Conservation (phyloP, 2,888 invertebrate species). For the Byasa hedistus region DNA sequence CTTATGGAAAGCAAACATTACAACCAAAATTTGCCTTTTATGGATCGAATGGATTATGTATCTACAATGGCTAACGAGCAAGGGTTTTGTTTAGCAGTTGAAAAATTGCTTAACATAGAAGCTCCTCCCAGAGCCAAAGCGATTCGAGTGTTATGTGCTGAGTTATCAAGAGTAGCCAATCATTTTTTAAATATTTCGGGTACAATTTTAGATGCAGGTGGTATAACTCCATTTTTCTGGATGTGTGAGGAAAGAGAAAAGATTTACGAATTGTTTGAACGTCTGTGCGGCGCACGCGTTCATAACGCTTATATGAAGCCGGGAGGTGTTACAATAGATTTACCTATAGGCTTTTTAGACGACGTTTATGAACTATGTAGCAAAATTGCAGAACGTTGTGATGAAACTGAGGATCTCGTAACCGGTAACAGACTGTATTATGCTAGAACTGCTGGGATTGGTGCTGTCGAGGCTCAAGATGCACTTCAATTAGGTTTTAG, state of each 20-base stretch:
- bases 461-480: slow-evolving; percentile 85
- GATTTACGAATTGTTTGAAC: slow-evolving; percentile 90
- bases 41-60: slow-evolving; percentile 93
- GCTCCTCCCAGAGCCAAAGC: slow-evolving; percentile 88
- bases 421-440: slow-evolving; percentile 85
- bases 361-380: slow-evolving; percentile 86
- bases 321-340: slow-evolving; percentile 85
- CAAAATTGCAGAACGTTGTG: slow-evolving; percentile 86
- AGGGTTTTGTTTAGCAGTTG: slow-evolving; percentile 87
- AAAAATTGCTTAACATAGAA: slow-evolving; percentile 89
- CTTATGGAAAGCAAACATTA: slow-evolving; percentile 94
- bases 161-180: slow-evolving; percentile 88
- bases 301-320: slow-evolving; percentile 91
- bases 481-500: slow-evolving; percentile 87
- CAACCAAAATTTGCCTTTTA: slow-evolving; percentile 89
- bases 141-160: slow-evolving; percentile 87
- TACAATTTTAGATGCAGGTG: slow-evolving; percentile 90
- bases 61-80: slow-evolving; percentile 92
- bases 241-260: slow-evolving; percentile 94
- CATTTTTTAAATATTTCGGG: slow-evolving; percentile 88
- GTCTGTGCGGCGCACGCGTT: slow-evolving; percentile 90
- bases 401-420: slow-evolving; percentile 90
- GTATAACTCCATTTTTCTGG: slow-evolving; percentile 95
- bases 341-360: slow-evolving; percentile 84
- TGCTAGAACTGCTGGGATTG: slow-evolving; percentile 85